phyloP scores from a whole-genome alignment of 2,888 invertebrate genomes.

The Mechanitis messenoides region DNA sequence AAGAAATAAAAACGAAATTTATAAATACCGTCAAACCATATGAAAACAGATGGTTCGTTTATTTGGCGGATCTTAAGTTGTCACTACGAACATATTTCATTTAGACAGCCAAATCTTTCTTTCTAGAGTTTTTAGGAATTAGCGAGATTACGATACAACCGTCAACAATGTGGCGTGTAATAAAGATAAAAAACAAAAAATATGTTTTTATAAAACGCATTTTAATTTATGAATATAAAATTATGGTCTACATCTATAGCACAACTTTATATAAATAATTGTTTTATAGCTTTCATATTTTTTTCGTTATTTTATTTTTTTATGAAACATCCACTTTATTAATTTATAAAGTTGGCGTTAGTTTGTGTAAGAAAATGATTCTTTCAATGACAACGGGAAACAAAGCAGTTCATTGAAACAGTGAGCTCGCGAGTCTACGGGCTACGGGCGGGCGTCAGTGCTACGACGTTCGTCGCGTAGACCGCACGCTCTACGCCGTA shows the following conservation, averaged over 20 bases:
- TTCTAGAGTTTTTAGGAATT: conserved; percentile 23
- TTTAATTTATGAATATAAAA: conserved; percentile 14
- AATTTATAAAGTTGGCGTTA: background rate
- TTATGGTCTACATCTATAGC: conserved; percentile 3
- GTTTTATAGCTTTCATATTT: too few relatives aligned
- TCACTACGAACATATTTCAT: conserved; percentile 56
- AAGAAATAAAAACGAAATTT: too few relatives aligned
- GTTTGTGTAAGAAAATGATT: conserved; percentile 44
- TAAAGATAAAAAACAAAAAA: conserved; percentile 4
- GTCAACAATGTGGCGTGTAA: background rate
- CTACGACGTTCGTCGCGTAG: conserved; percentile 69
- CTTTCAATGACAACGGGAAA: conserved; percentile 53
- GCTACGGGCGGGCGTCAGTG: conserved; percentile 58
- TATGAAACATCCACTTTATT: too few relatives aligned
- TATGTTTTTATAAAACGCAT: conserved; percentile 13
- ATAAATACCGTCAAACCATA: conserved; percentile 35
- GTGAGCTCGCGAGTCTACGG: conserved; percentile 41
- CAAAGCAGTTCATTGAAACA: conserved; percentile 72
- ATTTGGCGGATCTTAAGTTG: conserved; percentile 42
- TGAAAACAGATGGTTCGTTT: conserved; percentile 32
- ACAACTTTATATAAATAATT: too few relatives aligned
- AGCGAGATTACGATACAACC: conserved; percentile 18
- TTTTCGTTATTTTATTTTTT: too few relatives aligned
- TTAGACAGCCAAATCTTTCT: conserved; percentile 34
- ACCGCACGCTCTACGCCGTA: conserved; percentile 51